phyloP scores from a whole-genome alignment of 2,888 invertebrate species.

The Phlogophora meticulosa region DNA sequence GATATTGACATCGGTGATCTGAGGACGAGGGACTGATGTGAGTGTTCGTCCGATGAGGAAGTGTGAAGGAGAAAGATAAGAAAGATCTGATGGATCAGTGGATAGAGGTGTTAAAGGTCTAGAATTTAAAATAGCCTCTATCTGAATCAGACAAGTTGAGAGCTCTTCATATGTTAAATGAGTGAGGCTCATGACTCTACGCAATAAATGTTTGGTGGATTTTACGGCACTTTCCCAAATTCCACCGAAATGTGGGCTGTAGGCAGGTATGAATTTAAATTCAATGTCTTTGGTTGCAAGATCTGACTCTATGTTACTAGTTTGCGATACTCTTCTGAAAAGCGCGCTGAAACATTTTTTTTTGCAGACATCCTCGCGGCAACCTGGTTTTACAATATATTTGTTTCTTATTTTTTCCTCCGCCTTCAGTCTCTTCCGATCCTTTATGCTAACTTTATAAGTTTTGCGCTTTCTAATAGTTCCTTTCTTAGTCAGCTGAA shows the following conservation, averaged over 20 bases:
- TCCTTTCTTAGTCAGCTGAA: conserved; percentile 41
- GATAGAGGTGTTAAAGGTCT: not conserved
- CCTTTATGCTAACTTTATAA: conserved; percentile 43
- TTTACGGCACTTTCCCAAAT: no score
- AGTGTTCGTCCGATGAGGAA: no score
- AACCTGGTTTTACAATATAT: conserved; percentile 55
- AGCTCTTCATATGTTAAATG: no score
- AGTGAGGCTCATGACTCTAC: no score
- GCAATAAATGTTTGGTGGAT: no score
- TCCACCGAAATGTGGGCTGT: no score
- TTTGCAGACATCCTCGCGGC: conserved; percentile 43
- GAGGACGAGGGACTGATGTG: no score
- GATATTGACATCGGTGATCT: no score
- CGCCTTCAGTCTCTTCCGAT: conserved; percentile 39
- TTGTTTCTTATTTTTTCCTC: conserved; percentile 47
- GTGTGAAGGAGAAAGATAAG: no score
- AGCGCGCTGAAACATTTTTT: conserved; percentile 49
- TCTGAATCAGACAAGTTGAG: not conserved
- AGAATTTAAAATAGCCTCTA: conserved; percentile 5
- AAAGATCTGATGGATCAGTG: not conserved
- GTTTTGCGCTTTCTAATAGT: conserved; percentile 42
- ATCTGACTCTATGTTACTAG: conserved; percentile 19
- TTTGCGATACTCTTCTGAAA: conserved; percentile 51
- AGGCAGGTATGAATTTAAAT: no score
- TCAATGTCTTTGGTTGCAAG: no score